Conservation (phyloP, 53 echinoderm and acorn worm genomes). For the Astropecten irregularis region DNA sequence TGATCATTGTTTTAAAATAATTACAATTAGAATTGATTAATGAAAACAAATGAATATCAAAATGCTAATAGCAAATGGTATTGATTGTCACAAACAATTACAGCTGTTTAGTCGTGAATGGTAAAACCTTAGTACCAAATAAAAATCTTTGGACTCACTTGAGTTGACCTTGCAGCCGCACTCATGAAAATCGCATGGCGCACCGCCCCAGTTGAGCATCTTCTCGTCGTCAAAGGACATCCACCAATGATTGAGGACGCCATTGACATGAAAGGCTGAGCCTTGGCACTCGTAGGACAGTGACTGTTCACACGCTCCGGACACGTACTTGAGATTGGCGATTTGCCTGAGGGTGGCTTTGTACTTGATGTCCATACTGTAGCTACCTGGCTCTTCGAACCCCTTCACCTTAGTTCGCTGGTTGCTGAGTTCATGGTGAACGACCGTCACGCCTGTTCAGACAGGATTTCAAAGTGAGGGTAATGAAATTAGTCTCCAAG, state of each 20-base stretch:
- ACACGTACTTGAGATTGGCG: not conserved
- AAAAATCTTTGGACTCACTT: not conserved
- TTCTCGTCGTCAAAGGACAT: constrained; percentile 6
- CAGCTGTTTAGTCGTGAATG: too few relatives aligned
- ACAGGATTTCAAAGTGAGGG: not conserved
- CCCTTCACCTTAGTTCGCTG: constrained; percentile 10
- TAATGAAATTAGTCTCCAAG: not conserved
- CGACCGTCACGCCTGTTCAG: constrained; percentile 15
- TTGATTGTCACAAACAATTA: too few relatives aligned
- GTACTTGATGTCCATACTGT: constrained; percentile 11
- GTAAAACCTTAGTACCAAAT: too few relatives aligned
- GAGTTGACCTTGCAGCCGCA: not conserved
- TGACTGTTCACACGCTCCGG: constrained; percentile 10
- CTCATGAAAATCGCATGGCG: not conserved
- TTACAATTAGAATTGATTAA: too few relatives aligned
- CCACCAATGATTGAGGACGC: constrained; percentile 31
- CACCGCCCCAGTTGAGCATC: constrained; percentile 26
- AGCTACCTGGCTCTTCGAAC: constrained; percentile 13
- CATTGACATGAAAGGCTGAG: constrained; percentile 13
- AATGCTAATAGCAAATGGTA: too few relatives aligned
- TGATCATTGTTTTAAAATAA: too few relatives aligned
- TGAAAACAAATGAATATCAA: too few relatives aligned
- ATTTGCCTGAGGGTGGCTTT: constrained; percentile 24
- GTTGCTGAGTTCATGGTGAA: constrained; percentile 32
- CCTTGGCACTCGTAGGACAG: constrained; percentile 31